These are phyloP conservation scores for Scotopteryx bipunctaria DNA, from an alignment of 2,888 invertebrate genomes.

Conservation along the genomic window DNA sequence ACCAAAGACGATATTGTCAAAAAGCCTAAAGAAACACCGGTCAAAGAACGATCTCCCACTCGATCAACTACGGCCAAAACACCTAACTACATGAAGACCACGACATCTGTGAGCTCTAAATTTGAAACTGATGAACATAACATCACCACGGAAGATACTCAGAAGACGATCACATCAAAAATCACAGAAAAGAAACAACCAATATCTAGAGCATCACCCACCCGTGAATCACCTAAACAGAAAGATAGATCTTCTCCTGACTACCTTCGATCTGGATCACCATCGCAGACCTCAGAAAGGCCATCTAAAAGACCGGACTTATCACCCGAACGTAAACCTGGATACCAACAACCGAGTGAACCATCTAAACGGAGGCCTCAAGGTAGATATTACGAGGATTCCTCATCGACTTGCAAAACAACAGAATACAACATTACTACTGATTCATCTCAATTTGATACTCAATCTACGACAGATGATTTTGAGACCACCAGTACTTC, in stretches of 20 bases:
- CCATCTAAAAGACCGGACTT: constrained; percentile 2
- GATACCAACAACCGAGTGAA: constrained; percentile 2
- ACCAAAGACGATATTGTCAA: constrained; percentile 20
- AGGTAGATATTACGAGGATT: constrained; percentile 2
- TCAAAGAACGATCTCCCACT: constrained; percentile 33
- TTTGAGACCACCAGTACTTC: constrained; percentile 8
- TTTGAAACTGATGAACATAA: constrained; percentile 28
- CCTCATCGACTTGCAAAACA: constrained; percentile 6
- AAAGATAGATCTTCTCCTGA: constrained; percentile 20
- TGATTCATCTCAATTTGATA: constrained; percentile 20
- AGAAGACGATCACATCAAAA: constrained; percentile 29
- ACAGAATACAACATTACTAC: constrained; percentile 21
- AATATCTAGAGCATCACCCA: constrained; percentile 18
- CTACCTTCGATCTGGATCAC: constrained; percentile 15
- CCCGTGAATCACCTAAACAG: constrained; percentile 12
- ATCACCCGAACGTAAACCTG: constrained; percentile 18
- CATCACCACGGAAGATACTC: constrained; percentile 32
- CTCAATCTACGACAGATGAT: constrained; percentile 16
- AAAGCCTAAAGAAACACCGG: constrained; percentile 16
- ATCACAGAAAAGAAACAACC: constrained; percentile 22
- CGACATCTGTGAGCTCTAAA: constrained; percentile 34
- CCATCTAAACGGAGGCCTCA: constrained; percentile 6
- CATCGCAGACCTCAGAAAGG: constrained; percentile 5
- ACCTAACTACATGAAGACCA: constrained; percentile 35
- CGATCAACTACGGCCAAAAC: constrained; percentile 23